These are phyloP conservation scores for Pterostichus niger DNA, from an alignment of 2,888 invertebrate genomes.

Conservation along the genomic window DNA sequence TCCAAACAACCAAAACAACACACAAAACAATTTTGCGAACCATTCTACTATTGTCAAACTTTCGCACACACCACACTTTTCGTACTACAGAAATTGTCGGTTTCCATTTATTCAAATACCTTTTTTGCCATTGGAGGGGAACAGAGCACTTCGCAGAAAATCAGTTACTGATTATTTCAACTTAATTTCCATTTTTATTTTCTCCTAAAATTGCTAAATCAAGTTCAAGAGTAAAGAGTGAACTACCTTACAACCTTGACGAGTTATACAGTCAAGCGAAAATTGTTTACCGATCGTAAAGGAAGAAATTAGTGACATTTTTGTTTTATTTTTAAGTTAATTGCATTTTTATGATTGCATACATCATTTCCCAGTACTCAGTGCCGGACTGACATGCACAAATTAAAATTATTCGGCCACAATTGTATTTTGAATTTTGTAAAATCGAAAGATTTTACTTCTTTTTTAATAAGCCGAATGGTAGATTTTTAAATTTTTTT, in stretches of 20 bases:
- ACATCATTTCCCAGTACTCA: not conserved
- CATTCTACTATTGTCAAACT: constrained; percentile 2
- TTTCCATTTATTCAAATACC: not conserved
- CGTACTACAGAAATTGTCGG: not conserved
- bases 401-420: too few relatives aligned
- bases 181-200: not conserved
- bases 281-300: not conserved
- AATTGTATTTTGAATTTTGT: too few relatives aligned
- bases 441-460: too few relatives aligned
- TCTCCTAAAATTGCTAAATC: not conserved
- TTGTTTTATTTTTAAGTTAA: not conserved
- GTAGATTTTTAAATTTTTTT: too few relatives aligned
- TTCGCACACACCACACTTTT: not conserved
- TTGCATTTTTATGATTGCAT: not conserved
- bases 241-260: too few relatives aligned
- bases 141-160: not conserved
- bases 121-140: not conserved
- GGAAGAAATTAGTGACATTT: not conserved
- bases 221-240: not conserved
- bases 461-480: too few relatives aligned
- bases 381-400: too few relatives aligned
- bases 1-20: not conserved
- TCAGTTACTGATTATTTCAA: not conserved
- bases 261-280: too few relatives aligned
- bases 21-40: not conserved